A percentile compares a stretch with the other conserved stretches of the same genome.
phyloP scores from a whole-genome alignment of 2,113 vertebrate species.

The Paramisgurnus dabryanus region DNA sequence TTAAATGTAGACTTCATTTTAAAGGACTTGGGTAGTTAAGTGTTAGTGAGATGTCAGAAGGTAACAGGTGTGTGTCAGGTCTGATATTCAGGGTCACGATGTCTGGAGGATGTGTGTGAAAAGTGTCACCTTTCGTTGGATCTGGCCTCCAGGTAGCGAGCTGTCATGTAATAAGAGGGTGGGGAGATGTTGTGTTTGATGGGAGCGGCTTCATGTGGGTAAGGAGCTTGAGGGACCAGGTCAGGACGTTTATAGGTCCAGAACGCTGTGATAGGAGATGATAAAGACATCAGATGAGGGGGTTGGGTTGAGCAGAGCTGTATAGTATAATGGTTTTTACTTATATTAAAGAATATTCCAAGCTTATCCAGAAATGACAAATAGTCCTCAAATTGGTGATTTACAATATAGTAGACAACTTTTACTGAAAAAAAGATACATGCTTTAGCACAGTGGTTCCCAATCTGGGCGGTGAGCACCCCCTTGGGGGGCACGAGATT shows the following conservation, averaged over 20 bases:
- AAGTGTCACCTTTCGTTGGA: slow-evolving; percentile 76
- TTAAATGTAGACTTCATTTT: neutral
- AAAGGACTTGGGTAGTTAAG: neutral
- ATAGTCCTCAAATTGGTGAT: no score
- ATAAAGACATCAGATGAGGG: neutral
- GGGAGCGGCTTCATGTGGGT: slow-evolving; percentile 86
- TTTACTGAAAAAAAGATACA: no score
- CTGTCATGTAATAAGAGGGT: slow-evolving; percentile 83
- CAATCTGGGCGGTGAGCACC: no score
- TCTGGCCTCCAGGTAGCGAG: slow-evolving; percentile 74
- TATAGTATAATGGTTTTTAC: no score
- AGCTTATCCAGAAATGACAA: no score
- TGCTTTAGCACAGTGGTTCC: no score
- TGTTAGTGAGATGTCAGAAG: slow-evolving; percentile 42
- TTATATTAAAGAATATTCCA: no score
- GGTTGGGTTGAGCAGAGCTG: no score
- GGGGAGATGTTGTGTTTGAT: slow-evolving; percentile 88
- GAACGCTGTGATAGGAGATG: slow-evolving; percentile 69
- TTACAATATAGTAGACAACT: no score
- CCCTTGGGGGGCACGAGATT: no score
- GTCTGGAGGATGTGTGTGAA: slow-evolving; percentile 45
- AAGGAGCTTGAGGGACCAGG: slow-evolving; percentile 82
- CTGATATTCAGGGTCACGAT: neutral
- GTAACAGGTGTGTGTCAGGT: slow-evolving; percentile 30
- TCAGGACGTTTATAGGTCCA: slow-evolving; percentile 80